Base-by-base conservation (phyloP, 1,140 invertebrate genomes). In the Paralvinella palmiformis region DNA sequence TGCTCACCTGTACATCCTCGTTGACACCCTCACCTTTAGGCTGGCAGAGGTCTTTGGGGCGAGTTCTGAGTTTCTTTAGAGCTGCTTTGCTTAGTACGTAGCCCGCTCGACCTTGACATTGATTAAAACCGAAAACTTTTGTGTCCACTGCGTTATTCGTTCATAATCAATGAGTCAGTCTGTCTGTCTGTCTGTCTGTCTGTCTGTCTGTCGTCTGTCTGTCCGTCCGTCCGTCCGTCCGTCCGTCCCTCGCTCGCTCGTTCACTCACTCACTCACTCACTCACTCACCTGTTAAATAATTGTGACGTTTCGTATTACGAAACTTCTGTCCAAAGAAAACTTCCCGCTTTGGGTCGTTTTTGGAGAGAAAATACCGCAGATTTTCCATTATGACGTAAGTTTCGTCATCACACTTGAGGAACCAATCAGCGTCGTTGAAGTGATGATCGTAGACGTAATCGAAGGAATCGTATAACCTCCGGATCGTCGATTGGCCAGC, bases 1-100 rank as follows among this genome's bases (percentile, higher is more conserved):
- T 91, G 73, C 92, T 92, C 82, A 96, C 92, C 79, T 94, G 91
- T 0, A 92, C 91, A 77, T 96, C 93, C 76, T 96, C 93, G 0
- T 90, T 86, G 17, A 89, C 91, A n/a, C n/a, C n/a, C n/a, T n/a
- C n/a, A 20, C 83, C 85, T 67, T 87, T 84, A 62, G 86, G 85
- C 37, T 84, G 64, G 65, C 74, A 77, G 24, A 53, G 68, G 0
- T 24, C 29, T 17, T 32, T 15, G 55, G 71, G 56, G 22, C 68
- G 53, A 10, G 55, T 53, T 10, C 73, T 65, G 55, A 75, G 67
- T 6, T 24, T 57, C 60, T 64, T 61, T n/a, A 80, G 41, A 10
- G 77, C 73, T 56, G 71, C 64, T 44, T 70, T 71, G 65, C 76
- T 77, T 10, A 79, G 61, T 7, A 80, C 73, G 55, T 79, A 80